Evolutionary conservation across 2,797 vertebrate species (phyloP).

Genomic region (Argyrosomus regius): DNA sequence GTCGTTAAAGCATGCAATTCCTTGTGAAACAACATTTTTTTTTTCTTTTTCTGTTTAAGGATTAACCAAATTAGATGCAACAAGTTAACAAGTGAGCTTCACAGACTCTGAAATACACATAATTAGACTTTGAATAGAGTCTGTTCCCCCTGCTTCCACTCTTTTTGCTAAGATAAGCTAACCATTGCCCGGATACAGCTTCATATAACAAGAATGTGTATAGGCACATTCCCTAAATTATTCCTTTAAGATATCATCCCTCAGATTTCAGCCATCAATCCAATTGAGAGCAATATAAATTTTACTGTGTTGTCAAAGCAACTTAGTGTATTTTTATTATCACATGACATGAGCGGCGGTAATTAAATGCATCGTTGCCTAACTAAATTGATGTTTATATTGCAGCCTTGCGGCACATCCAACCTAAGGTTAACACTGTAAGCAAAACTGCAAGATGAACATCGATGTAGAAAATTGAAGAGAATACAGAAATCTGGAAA

Average conservation of each 20-base stretch:
- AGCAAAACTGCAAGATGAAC: background rate
- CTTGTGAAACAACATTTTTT: background rate
- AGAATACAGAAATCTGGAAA: background rate
- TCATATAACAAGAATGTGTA: background rate
- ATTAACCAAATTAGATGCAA: background rate
- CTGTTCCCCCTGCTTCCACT: background rate
- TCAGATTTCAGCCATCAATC: background rate
- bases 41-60: too few species aligned
- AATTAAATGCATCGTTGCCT: background rate
- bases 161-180: background rate
- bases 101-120: background rate
- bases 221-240: background rate
- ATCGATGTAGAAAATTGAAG: background rate
- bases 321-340: background rate
- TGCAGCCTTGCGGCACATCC: background rate
- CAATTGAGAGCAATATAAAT: background rate
- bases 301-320: background rate
- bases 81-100: background rate
- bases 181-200: background rate
- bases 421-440: background rate
- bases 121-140: background rate
- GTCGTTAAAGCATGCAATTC: background rate
- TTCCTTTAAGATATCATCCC: background rate
- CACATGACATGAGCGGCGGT: background rate
- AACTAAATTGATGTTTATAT: background rate